Conservation (phyloP, 2,113 vertebrate genomes). For the Pelmatolapia mariae region DNA sequence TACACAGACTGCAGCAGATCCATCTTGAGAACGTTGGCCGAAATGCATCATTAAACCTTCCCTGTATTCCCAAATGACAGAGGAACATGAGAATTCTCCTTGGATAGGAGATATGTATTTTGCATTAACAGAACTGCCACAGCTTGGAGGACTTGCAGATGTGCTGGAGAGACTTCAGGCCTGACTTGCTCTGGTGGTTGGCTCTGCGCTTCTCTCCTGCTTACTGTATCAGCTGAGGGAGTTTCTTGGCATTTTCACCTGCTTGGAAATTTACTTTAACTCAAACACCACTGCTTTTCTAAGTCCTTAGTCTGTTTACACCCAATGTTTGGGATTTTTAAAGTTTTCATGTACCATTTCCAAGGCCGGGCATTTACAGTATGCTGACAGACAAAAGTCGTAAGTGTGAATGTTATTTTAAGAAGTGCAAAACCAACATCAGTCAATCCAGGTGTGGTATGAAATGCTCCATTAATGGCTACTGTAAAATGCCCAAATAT, state of each 20-base stretch:
- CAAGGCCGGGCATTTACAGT: neutral
- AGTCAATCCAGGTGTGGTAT: neutral
- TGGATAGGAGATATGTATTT: slow-evolving; percentile 47
- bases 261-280: slow-evolving; percentile 16
- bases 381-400: neutral
- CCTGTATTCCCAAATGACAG: slow-evolving; percentile 28
- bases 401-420: neutral
- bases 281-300: neutral
- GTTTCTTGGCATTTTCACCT: slow-evolving; percentile 21
- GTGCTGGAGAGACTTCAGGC: slow-evolving; percentile 37
- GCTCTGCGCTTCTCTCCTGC: neutral
- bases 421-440: neutral
- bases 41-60: slow-evolving; percentile 31
- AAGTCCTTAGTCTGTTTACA: slow-evolving; percentile 10
- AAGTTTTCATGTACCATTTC: neutral
- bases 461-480: slow-evolving; percentile 4
- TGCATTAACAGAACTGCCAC: slow-evolving; percentile 32
- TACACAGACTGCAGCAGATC: neutral
- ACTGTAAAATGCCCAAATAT: slow-evolving; percentile 14
- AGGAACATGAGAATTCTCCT: slow-evolving; percentile 40
- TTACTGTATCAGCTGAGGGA: neutral
- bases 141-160: slow-evolving; percentile 49
- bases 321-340: neutral
- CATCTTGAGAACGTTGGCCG: neutral
- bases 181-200: neutral